Evolutionary conservation across 1,140 invertebrate genomes (phyloP).

Genomic region (Drosophila pseudoananassae): DNA sequence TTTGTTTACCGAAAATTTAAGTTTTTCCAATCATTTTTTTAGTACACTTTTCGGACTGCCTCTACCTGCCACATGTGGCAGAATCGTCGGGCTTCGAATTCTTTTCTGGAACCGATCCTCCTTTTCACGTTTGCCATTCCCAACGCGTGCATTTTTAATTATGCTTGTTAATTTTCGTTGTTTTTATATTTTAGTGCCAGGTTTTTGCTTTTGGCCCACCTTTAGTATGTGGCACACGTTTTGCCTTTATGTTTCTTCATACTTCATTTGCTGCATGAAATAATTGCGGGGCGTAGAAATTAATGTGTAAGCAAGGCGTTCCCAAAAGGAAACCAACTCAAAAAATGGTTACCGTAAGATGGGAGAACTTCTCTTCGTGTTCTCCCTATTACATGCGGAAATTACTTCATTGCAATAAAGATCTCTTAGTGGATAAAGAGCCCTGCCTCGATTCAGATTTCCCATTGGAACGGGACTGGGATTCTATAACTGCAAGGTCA

Average conservation of each 20-base stretch:
- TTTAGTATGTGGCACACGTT: slow-evolving; percentile 77
- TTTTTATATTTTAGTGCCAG: slow-evolving; percentile 18
- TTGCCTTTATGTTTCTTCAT: slow-evolving; percentile 69
- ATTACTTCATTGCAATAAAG: slow-evolving; percentile 69
- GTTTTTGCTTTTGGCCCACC: slow-evolving; percentile 7
- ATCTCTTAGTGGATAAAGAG: slow-evolving; percentile 43
- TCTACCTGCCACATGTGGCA: slow-evolving; percentile 21
- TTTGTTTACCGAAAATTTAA: slow-evolving; percentile 1
- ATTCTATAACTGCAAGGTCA: slow-evolving; percentile 55
- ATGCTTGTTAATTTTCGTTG: slow-evolving; percentile 36
- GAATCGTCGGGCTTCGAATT: neutral
- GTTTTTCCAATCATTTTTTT: slow-evolving; percentile 1
- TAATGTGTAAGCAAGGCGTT: slow-evolving; percentile 53
- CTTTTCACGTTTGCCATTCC: slow-evolving; percentile 16
- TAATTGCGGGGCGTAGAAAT: slow-evolving; percentile 73
- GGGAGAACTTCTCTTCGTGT: slow-evolving; percentile 9
- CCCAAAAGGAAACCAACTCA: slow-evolving; percentile 12
- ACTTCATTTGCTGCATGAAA: slow-evolving; percentile 70
- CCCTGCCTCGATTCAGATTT: slow-evolving; percentile 9
- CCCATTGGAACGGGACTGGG: slow-evolving; percentile 1
- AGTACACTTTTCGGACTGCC: slow-evolving; percentile 24
- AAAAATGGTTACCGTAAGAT: slow-evolving; percentile 58
- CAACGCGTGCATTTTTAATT: slow-evolving; percentile 62
- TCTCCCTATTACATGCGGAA: slow-evolving; percentile 54
- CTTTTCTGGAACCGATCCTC: neutral